Evolutionary conservation across 2,888 invertebrate genomes (phyloP).

Genomic region (Pristionchus exspectatus): DNA sequence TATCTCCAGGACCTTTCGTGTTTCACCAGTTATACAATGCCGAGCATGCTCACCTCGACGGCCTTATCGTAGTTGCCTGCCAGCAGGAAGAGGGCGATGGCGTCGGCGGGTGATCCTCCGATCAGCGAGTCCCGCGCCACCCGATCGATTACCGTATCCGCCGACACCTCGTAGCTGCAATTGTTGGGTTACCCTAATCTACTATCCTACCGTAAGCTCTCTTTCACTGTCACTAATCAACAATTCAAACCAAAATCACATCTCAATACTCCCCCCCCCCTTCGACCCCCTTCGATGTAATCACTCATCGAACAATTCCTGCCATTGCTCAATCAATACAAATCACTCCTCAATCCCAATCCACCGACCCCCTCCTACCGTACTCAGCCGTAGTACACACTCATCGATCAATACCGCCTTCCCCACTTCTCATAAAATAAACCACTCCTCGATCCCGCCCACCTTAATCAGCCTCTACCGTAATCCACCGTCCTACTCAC

Average conservation of each 20-base stretch:
- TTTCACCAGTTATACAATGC: too few relatives aligned
- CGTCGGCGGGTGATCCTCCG: constrained; percentile 67
- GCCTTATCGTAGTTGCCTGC: constrained; percentile 60
- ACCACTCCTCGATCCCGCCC: background rate
- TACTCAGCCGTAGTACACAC: too few relatives aligned
- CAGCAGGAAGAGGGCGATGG: constrained; percentile 69
- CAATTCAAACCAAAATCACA: background rate
- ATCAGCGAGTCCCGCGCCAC: constrained; percentile 73
- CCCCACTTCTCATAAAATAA: too few relatives aligned
- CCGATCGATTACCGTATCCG: constrained; percentile 68
- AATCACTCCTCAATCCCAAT: background rate
- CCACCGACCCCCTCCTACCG: too few relatives aligned
- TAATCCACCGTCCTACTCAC: constrained; percentile 58
- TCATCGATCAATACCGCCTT: too few relatives aligned
- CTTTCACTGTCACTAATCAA: background rate
- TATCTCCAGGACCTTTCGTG: too few relatives aligned
- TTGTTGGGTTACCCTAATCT: background rate
- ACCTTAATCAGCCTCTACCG: background rate
- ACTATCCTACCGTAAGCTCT: background rate
- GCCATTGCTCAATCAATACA: too few relatives aligned
- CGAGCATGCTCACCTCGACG: constrained; percentile 53
- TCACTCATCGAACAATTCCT: too few relatives aligned
- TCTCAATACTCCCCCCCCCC: too few relatives aligned
- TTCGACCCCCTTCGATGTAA: too few relatives aligned
- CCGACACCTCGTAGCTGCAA: constrained; percentile 66